Conservation (phyloP, 2,888 invertebrate species). For the Rhyacophila evoluta region DNA sequence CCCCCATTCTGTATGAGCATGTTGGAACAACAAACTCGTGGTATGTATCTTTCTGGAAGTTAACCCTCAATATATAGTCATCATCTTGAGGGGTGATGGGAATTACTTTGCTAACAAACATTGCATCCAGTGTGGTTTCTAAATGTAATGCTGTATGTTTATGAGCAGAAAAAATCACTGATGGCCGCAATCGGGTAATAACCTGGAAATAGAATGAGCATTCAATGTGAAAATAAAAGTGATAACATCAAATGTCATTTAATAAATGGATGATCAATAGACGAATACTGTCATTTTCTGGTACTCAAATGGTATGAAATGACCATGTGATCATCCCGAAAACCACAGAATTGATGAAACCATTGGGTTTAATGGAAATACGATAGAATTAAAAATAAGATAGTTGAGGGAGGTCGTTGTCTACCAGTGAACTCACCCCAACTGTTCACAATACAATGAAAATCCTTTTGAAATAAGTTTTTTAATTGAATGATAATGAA, state of each 20-base stretch:
- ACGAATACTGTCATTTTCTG: no score
- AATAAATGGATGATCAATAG: no score
- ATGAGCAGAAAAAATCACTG: constrained; percentile 78
- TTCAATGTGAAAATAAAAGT: background rate
- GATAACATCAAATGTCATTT: constrained; percentile 2
- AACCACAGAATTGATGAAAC: no score
- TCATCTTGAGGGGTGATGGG: constrained; percentile 56
- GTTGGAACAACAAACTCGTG: constrained; percentile 93
- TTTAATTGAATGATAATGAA: no score
- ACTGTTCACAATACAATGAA: no score
- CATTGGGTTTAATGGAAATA: no score
- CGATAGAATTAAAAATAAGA: no score
- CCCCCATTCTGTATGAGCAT: constrained; percentile 97
- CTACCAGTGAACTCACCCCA: no score
- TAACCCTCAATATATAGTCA: constrained; percentile 58
- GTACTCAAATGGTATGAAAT: no score
- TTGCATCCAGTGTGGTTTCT: constrained; percentile 65
- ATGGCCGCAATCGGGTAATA: constrained; percentile 74
- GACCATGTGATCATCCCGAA: no score
- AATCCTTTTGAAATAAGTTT: no score
- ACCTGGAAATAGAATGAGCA: constrained; percentile 70
- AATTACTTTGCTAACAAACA: constrained; percentile 56
- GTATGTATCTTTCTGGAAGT: constrained; percentile 59
- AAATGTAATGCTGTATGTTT: constrained; percentile 66
- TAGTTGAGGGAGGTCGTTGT: no score